phyloP scores from a whole-genome alignment of 2,888 invertebrate species.

The Acleris cristana region DNA sequence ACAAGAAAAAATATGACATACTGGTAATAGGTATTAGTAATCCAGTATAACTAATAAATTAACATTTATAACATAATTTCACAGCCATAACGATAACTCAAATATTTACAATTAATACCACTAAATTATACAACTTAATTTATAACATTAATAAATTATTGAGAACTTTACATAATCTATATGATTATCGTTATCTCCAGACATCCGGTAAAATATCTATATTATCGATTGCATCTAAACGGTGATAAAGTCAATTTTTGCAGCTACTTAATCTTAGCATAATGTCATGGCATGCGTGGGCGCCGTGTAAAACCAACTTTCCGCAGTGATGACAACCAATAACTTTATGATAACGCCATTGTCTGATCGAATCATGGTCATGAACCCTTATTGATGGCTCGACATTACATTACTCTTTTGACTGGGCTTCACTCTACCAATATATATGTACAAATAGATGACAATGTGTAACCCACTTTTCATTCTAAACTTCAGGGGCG shows the following conservation, averaged over 20 bases:
- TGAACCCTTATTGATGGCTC: too few species aligned
- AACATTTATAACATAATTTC: slow-evolving; percentile 15
- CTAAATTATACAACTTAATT: slow-evolving; percentile 5
- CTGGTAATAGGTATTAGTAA: background rate
- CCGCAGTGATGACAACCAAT: background rate
- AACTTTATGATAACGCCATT: too few species aligned
- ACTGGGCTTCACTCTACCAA: too few species aligned
- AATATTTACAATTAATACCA: slow-evolving; percentile 16
- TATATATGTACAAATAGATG: too few species aligned
- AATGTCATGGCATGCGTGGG: slow-evolving; percentile 21
- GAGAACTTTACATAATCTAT: background rate
- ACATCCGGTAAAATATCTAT: background rate
- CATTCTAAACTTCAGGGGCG: too few species aligned
- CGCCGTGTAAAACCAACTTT: background rate
- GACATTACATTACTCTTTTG: too few species aligned
- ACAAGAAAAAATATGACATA: too few species aligned
- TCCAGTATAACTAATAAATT: background rate
- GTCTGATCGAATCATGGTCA: too few species aligned
- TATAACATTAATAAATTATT: slow-evolving; percentile 1
- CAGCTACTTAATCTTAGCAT: slow-evolving; percentile 17
- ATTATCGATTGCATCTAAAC: slow-evolving; percentile 20
- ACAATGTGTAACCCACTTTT: too few species aligned
- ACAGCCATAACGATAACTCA: slow-evolving; percentile 24
- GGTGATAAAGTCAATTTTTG: slow-evolving; percentile 7
- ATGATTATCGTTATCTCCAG: slow-evolving; percentile 15